Evolutionary conservation across 2,888 invertebrate species (phyloP).

Genomic region (Cantharis rustica): DNA sequence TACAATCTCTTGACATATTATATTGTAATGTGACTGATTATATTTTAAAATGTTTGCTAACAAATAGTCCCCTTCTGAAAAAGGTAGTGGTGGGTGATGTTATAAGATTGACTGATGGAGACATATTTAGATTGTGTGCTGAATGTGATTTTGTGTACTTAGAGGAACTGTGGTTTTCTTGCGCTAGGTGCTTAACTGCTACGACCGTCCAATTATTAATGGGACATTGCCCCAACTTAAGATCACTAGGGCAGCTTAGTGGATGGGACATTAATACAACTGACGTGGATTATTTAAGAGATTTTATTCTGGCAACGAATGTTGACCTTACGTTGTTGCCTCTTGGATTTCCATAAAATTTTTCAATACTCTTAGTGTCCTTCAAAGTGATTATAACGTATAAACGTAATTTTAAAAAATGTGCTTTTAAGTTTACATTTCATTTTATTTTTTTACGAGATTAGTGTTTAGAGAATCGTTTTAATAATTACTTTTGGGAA

Average conservation of each 20-base stretch:
- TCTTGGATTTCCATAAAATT: constrained; percentile 12
- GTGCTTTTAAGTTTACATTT: not conserved
- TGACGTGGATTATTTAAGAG: constrained; percentile 69
- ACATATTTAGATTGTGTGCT: constrained; percentile 68
- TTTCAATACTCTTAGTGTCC: not conserved
- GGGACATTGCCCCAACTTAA: constrained; percentile 69
- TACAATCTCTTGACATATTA: constrained; percentile 70
- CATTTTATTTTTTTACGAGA: not conserved
- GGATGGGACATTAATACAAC: constrained; percentile 71
- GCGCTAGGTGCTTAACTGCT: constrained; percentile 66
- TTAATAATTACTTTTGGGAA: constrained; percentile 2
- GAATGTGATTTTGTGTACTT: constrained; percentile 66
- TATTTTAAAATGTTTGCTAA: constrained; percentile 65
- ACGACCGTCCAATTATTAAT: constrained; percentile 69
- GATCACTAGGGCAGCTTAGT: constrained; percentile 66
- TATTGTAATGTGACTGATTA: constrained; percentile 66
- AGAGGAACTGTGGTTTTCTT: constrained; percentile 72
- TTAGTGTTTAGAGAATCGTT: not conserved
- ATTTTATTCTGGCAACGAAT: constrained; percentile 68
- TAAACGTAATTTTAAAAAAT: not conserved
- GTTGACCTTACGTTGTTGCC: constrained; percentile 60
- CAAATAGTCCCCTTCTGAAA: constrained; percentile 63
- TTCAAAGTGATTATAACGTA: not conserved
- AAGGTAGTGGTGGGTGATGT: constrained; percentile 69
- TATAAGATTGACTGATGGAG: constrained; percentile 69